Conservation (phyloP, 2,888 invertebrate genomes). For the Rhynchonema sp. region DNA sequence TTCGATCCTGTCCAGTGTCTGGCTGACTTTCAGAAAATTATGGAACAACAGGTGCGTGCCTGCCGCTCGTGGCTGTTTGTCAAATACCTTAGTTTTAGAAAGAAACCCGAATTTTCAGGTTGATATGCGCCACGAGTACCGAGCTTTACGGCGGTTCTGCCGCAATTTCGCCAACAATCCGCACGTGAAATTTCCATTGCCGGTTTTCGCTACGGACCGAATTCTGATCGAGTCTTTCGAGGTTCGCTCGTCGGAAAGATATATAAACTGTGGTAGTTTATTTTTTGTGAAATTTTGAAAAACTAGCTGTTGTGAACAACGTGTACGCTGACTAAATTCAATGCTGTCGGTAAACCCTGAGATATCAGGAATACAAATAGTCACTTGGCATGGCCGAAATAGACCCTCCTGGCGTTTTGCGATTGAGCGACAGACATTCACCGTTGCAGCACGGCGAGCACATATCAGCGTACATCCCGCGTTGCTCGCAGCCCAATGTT, state of each 20-base stretch:
- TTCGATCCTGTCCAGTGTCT: constrained; percentile 34
- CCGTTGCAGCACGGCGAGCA: neutral
- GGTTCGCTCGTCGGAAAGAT: constrained; percentile 16
- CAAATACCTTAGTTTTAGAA: neutral
- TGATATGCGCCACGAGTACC: constrained; percentile 33
- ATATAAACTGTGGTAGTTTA: too few species aligned
- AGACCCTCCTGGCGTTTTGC: too few species aligned
- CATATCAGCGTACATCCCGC: neutral
- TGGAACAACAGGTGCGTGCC: constrained; percentile 33
- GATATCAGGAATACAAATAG: too few species aligned
- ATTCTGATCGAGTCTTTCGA: constrained; percentile 37
- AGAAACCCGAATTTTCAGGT: constrained; percentile 27
- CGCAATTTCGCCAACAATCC: constrained; percentile 28
- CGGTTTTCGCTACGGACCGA: constrained; percentile 29
- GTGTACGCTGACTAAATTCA: too few species aligned
- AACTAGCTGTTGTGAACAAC: too few species aligned
- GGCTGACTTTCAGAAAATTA: constrained; percentile 33
- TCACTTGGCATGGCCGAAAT: too few species aligned
- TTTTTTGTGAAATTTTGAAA: too few species aligned
- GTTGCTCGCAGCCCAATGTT: too few species aligned
- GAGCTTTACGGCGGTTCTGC: constrained; percentile 31
- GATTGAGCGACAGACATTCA: too few species aligned
- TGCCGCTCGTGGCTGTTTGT: neutral
- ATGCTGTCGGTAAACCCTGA: too few species aligned
- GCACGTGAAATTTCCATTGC: constrained; percentile 31